A percentile compares a stretch with the other conserved stretches of the same genome.
phyloP scores from a whole-genome alignment of 2,797 vertebrate genomes.

The Poliocrania exsul region DNA sequence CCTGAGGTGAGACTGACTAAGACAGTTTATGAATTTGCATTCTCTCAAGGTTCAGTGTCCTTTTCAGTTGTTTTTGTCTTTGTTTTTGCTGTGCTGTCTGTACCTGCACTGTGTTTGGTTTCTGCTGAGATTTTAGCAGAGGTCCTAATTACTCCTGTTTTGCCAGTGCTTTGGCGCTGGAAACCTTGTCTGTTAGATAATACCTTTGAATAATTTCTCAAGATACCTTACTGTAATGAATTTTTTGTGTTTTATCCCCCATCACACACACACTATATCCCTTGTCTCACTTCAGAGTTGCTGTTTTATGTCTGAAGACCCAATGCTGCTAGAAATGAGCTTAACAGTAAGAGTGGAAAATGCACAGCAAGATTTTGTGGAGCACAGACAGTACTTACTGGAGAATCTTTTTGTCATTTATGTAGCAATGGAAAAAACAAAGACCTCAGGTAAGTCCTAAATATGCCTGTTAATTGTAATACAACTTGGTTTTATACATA shows the following conservation, averaged over 20 bases:
- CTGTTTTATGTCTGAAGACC: constrained; percentile 80
- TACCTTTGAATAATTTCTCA: not conserved
- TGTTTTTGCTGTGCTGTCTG: constrained; percentile 34
- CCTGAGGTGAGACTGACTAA: constrained; percentile 60
- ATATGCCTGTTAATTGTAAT: not conserved
- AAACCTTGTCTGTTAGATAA: not conserved
- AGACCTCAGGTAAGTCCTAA: constrained; percentile 74
- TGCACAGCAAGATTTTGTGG: constrained; percentile 86
- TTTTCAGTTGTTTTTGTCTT: constrained; percentile 40
- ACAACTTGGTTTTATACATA: not conserved
- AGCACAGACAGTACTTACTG: constrained; percentile 91
- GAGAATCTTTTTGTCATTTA: constrained; percentile 94
- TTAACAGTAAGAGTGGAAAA: constrained; percentile 86
- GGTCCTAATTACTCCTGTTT: not conserved
- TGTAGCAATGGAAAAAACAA: constrained; percentile 79
- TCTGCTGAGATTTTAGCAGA: constrained; percentile 25
- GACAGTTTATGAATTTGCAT: constrained; percentile 51
- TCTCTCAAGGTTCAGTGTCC: constrained; percentile 43
- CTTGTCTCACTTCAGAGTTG: constrained; percentile 74
- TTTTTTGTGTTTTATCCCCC: not conserved
- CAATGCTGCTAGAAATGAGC: constrained; percentile 89
- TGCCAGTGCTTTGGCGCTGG: not conserved
- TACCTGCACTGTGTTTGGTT: not conserved
- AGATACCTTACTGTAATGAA: not conserved
- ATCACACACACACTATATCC: not conserved